Conservation (phyloP, 1,140 invertebrate species). For the Pentalonia nigronervosa region DNA sequence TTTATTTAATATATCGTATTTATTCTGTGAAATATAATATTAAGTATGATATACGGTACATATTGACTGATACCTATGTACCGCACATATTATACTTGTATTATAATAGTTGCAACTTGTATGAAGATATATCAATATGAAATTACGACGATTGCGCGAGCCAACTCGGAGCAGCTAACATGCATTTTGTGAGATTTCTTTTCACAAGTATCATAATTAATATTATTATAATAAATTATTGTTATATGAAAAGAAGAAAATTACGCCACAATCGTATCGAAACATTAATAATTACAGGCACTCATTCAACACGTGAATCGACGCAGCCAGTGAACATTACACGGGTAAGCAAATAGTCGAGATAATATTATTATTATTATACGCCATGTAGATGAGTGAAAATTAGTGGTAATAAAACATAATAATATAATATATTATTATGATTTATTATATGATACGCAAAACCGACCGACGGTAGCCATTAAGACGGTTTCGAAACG, state of each 20-base stretch:
- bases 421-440: background rate
- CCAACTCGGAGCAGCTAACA: background rate
- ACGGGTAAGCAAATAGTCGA: background rate
- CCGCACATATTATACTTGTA: background rate
- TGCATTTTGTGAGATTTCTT: conserved; percentile 13
- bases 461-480: background rate
- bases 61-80: background rate
- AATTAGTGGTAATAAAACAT: background rate
- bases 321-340: background rate
- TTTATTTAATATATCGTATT: background rate
- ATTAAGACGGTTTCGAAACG: conserved; percentile 22
- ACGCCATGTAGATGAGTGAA: background rate
- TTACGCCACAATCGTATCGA: background rate
- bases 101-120: background rate
- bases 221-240: conserved; percentile 9
- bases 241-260: background rate
- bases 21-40: background rate
- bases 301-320: background rate
- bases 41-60: background rate
- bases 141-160: background rate
- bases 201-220: background rate
- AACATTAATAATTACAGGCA: no score
- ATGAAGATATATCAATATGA: background rate
- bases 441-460: no score
- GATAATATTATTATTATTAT: background rate